These are phyloP conservation scores for Melanophora roralis DNA, from an alignment of 2,888 invertebrate species.

Conservation along the genomic window DNA sequence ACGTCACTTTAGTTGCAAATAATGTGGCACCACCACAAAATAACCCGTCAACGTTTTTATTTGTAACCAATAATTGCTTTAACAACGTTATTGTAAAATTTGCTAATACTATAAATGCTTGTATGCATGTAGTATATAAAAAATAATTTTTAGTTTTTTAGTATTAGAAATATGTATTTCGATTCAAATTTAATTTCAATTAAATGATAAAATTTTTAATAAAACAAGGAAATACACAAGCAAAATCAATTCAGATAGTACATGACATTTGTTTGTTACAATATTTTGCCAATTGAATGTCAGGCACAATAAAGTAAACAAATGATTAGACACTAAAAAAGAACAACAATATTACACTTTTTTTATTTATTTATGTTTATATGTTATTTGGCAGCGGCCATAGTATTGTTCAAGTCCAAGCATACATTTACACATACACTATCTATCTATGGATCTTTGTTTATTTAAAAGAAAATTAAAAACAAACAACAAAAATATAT, in stretches of 20 bases:
- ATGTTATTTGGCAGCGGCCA: constrained; percentile 24
- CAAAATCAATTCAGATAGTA: background rate
- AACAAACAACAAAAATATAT: background rate
- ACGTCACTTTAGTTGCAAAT: constrained; percentile 52
- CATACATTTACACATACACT: no score
- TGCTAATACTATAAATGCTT: no score
- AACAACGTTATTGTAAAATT: no score
- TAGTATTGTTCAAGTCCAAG: no score
- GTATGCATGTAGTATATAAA: no score
- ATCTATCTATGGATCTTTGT: no score
- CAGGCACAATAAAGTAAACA: background rate
- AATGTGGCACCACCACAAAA: constrained; percentile 17
- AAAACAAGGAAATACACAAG: constrained; percentile 16
- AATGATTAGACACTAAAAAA: background rate
- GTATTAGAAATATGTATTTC: constrained; percentile 12
- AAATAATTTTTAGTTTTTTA: no score
- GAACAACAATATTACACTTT: background rate
- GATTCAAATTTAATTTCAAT: background rate
- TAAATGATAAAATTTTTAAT: background rate
- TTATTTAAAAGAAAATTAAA: constrained; percentile 24
- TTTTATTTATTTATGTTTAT: background rate
- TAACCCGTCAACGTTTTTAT: background rate
- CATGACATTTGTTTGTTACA: constrained; percentile 1
- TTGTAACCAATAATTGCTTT: background rate
- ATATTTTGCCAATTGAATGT: constrained; percentile 9